Conservation (phyloP, 2,113 vertebrate species). For the Glareola pratincola region DNA sequence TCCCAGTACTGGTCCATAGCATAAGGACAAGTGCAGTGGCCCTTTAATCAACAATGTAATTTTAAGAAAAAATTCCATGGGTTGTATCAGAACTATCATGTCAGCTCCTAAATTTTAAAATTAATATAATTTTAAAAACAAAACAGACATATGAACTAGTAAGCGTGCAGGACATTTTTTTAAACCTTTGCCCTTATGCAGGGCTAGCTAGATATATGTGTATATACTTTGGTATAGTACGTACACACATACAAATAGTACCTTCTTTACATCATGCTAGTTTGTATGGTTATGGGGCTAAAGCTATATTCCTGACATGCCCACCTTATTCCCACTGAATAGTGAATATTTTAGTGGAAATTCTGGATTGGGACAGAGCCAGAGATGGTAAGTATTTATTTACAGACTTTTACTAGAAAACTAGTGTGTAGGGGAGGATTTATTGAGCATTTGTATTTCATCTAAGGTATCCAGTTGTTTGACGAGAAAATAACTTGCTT, state of each 20-base stretch:
- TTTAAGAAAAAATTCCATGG: background rate
- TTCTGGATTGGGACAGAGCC: background rate
- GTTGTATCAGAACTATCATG: background rate
- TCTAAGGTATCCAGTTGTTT: background rate
- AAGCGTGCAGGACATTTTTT: background rate
- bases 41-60: background rate
- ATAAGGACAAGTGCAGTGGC: background rate
- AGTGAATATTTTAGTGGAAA: background rate
- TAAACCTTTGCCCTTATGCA: background rate
- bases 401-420: background rate
- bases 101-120: background rate
- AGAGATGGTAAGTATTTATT: background rate
- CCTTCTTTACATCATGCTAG: background rate
- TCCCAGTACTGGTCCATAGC: background rate
- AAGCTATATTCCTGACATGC: background rate
- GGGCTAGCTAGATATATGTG: background rate
- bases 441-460: background rate
- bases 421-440: background rate
- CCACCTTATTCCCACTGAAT: background rate
- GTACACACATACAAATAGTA: background rate
- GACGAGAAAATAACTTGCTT: background rate
- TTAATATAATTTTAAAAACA: background rate
- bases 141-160: background rate
- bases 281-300: background rate
- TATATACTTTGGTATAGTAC: background rate